These are phyloP conservation scores for Pseudorasbora parva DNA, from an alignment of 2,113 vertebrate genomes.

Conservation along the genomic window DNA sequence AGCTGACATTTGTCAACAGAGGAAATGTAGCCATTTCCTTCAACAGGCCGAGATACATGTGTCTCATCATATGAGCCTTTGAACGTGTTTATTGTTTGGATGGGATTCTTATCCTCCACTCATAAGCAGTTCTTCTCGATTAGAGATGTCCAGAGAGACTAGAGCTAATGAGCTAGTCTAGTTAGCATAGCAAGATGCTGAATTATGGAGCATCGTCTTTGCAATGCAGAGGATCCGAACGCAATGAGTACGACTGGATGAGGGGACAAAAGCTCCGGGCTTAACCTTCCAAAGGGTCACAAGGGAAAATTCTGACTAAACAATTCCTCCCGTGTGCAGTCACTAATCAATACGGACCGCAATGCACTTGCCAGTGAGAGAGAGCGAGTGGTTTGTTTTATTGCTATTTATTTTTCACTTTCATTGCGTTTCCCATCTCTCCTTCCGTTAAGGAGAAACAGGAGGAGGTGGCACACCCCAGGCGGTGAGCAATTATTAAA, in stretches of 20 bases:
- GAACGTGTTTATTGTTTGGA: constrained; percentile 53
- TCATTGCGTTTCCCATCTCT: constrained; percentile 46
- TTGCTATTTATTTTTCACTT: constrained; percentile 47
- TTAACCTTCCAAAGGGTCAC: constrained; percentile 89
- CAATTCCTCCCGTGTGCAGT: constrained; percentile 72
- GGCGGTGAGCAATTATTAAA: constrained; percentile 91
- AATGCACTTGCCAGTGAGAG: constrained; percentile 73
- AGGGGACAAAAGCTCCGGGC: constrained; percentile 80
- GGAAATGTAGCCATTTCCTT: constrained; percentile 64
- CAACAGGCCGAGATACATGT: constrained; percentile 44
- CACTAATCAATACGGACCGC: constrained; percentile 69
- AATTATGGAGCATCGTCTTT: background rate
- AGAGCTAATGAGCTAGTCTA: constrained; percentile 13
- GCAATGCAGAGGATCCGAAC: constrained; percentile 20
- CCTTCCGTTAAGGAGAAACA: constrained; percentile 72
- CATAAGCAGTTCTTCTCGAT: constrained; percentile 34
- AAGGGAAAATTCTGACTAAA: constrained; percentile 89
- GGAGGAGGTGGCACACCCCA: constrained; percentile 86
- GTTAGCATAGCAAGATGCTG: background rate
- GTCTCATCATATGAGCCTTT: constrained; percentile 45
- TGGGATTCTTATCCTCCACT: constrained; percentile 47
- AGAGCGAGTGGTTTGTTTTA: background rate
- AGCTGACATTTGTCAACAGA: constrained; percentile 57
- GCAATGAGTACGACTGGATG: constrained; percentile 75
- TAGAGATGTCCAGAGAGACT: constrained; percentile 24